Conservation (phyloP, 2,113 vertebrate genomes). For the Microcebus lehilahytsara region DNA sequence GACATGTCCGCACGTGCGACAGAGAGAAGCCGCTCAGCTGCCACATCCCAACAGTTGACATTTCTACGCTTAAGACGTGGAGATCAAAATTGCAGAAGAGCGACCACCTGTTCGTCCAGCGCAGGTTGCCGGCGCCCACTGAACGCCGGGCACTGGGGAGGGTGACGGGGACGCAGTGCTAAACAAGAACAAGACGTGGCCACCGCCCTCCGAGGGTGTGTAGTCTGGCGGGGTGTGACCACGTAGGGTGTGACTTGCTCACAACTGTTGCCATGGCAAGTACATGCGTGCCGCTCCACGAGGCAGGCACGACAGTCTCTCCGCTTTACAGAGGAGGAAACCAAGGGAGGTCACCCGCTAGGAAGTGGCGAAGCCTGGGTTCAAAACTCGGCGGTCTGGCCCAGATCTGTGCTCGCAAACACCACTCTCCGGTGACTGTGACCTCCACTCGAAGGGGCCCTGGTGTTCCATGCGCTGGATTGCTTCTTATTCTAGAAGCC, state of each 20-base stretch:
- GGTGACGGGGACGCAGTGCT: neutral
- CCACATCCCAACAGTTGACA: too few relatives aligned
- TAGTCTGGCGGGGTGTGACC: neutral
- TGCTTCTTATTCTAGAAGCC: neutral
- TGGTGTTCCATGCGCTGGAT: neutral
- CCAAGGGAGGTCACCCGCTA: neutral
- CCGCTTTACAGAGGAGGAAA: neutral
- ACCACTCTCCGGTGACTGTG: neutral
- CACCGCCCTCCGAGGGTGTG: neutral
- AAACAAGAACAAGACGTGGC: neutral
- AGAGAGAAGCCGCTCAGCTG: fast-evolving
- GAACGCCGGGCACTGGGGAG: neutral
- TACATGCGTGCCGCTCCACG: fast-evolving
- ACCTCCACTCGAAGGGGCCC: neutral
- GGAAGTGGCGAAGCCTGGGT: neutral
- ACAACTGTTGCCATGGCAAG: neutral
- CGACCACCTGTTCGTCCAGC: neutral
- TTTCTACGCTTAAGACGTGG: neutral
- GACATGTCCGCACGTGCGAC: fast-evolving
- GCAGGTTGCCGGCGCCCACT: neutral
- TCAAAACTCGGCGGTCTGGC: neutral
- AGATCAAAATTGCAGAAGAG: neutral
- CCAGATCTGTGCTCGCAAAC: neutral
- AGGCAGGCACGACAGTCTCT: neutral
- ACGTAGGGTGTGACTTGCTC: neutral